phyloP scores from a whole-genome alignment of 1,140 invertebrate species.

The Archegozetes longisetosus region DNA sequence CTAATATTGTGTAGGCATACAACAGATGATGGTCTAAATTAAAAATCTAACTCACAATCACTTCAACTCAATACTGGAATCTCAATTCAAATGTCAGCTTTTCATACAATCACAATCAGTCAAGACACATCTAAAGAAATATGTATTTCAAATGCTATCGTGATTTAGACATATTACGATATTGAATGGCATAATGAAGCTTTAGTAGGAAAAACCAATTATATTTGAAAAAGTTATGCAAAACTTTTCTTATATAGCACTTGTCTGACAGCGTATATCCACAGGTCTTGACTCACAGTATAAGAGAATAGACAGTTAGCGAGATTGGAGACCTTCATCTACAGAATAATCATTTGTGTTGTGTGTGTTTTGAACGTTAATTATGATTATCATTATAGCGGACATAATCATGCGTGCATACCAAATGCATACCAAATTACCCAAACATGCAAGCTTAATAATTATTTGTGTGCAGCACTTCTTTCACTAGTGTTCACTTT shows the following conservation, averaged over 20 bases:
- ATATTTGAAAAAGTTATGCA: not conserved
- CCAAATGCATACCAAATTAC: not conserved
- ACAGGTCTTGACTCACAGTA: not conserved
- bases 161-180: not conserved
- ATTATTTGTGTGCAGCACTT: not conserved
- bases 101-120: no score
- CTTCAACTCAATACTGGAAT: no score
- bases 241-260: no score
- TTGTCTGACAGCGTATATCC: no score
- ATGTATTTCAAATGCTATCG: not conserved
- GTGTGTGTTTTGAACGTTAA: not conserved
- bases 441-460: not conserved
- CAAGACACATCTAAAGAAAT: no score
- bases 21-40: no score
- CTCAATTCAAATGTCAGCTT: no score
- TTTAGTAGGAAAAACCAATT: not conserved
- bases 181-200: not conserved
- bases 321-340: not conserved
- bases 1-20: no score
- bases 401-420: not conserved
- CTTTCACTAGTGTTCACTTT: not conserved
- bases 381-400: not conserved
- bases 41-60: no score
- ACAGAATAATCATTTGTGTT: not conserved
- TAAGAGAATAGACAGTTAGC: no score